phyloP scores from a whole-genome alignment of 2,888 invertebrate species.

The Limnephilus marmoratus region DNA sequence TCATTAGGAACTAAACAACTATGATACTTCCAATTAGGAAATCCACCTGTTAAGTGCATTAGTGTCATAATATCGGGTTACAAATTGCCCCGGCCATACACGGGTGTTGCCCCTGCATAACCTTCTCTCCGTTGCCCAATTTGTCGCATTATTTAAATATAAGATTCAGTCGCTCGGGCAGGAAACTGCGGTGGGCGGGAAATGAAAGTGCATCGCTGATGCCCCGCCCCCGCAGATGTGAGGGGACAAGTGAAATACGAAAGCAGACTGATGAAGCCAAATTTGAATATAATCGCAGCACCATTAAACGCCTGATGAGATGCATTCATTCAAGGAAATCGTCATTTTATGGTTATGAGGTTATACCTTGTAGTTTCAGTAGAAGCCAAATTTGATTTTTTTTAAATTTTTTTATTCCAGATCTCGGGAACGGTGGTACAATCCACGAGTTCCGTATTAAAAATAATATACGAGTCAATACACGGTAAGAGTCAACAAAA shows the following conservation, averaged over 20 bases:
- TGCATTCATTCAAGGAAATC: background rate
- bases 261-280: background rate
- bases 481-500: too few relatives aligned
- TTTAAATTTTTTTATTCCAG: too few relatives aligned
- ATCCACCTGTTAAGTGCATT: slow-evolving; percentile 8
- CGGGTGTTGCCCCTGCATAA: background rate
- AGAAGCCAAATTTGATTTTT: too few relatives aligned
- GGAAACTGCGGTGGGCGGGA: slow-evolving; percentile 27
- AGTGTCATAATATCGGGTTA: slow-evolving; percentile 14
- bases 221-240: slow-evolving; percentile 5
- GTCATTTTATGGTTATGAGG: background rate
- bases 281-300: background rate
- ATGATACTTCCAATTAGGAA: background rate
- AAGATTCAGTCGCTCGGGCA: background rate
- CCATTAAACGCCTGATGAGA: background rate
- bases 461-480: too few relatives aligned
- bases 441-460: too few relatives aligned
- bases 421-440: too few relatives aligned
- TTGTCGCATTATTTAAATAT: background rate
- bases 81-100: background rate
- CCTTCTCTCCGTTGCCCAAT: slow-evolving; percentile 21
- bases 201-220: slow-evolving; percentile 38
- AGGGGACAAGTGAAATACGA: slow-evolving; percentile 32
- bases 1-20: background rate
- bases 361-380: too few relatives aligned